These are phyloP conservation scores for Anagrus nilaparvatae DNA, from an alignment of 1,140 invertebrate species.

Conservation along the genomic window DNA sequence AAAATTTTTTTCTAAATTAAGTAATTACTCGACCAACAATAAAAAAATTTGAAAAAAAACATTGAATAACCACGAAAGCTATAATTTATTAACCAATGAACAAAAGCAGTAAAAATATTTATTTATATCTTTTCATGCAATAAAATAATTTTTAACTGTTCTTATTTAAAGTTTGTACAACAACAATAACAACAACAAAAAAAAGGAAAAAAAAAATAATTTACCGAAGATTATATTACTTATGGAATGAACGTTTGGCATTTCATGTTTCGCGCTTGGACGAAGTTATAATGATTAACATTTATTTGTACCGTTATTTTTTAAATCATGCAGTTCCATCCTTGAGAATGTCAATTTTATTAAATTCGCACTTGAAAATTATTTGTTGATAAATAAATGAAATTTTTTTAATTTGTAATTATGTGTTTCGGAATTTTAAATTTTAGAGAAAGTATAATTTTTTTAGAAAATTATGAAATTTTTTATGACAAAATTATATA, in stretches of 20 bases:
- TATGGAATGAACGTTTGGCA: neutral
- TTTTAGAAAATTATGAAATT: neutral
- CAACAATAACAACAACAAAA: too few species aligned
- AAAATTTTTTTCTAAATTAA: too few species aligned
- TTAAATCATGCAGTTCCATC: conserved; percentile 6
- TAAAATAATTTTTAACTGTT: neutral
- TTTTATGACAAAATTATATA: too few species aligned
- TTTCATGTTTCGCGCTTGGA: conserved; percentile 8
- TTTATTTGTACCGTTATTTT: conserved; percentile 15
- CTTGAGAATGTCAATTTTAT: neutral
- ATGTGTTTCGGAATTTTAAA: neutral
- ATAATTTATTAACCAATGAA: too few species aligned
- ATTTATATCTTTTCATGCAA: neutral
- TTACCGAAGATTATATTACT: neutral
- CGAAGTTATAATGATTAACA: conserved; percentile 13
- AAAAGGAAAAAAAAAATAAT: conserved; percentile 3
- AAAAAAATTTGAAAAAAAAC: too few species aligned
- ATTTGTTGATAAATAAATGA: neutral
- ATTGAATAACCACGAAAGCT: too few species aligned
- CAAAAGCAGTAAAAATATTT: too few species aligned
- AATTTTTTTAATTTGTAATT: neutral
- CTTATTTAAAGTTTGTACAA: neutral
- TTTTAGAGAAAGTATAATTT: neutral
- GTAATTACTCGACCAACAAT: too few species aligned
- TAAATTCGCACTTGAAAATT: neutral